Evolutionary conservation across 2,113 vertebrate species (phyloP).

Genomic region (Rafetus swinhoei): DNA sequence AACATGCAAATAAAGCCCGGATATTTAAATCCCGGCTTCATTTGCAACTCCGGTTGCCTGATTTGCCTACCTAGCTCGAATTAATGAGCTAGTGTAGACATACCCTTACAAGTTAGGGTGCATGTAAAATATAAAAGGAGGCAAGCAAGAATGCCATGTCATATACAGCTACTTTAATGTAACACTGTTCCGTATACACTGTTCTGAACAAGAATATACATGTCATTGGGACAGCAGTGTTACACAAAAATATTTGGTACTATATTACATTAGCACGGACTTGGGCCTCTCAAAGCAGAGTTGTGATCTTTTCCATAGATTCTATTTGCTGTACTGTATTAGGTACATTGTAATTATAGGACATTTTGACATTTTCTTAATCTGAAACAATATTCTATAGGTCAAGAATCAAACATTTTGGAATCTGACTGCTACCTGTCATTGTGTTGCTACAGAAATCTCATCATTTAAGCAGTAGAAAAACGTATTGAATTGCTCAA

Average conservation of each 20-base stretch:
- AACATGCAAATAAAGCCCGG: no score
- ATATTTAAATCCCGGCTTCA: no score
- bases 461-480: not conserved
- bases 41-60: no score
- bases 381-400: not conserved
- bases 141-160: not conserved
- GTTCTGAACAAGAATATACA: rapidly evolving
- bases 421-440: not conserved
- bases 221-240: rapidly evolving
- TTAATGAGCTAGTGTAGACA: no score
- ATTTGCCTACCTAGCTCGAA: no score
- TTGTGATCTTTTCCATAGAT: slow-evolving; percentile 13
- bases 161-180: not conserved
- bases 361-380: not conserved
- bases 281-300: not conserved
- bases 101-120: not conserved
- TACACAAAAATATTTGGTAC: not conserved
- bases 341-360: slow-evolving; percentile 2
- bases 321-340: not conserved
- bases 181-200: not conserved
- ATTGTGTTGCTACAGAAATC: not conserved
- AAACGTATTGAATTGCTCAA: not conserved
- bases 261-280: not conserved
- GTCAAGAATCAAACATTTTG: not conserved
- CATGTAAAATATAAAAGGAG: not conserved